Evolutionary conservation across 2,113 vertebrate species (phyloP).

Genomic region (Sylvicapra grimmia): DNA sequence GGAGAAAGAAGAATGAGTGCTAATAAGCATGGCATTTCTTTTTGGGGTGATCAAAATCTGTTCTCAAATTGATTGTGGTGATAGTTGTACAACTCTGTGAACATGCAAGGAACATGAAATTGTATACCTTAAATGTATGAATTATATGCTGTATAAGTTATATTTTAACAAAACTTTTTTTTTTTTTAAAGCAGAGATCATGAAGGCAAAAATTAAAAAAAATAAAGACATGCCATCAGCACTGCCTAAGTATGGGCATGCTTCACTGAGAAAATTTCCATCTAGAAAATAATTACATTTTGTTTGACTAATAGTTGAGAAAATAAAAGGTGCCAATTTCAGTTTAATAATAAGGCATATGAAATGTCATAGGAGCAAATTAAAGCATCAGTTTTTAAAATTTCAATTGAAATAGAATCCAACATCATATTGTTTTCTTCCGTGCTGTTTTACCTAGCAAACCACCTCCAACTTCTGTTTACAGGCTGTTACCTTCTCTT

Average conservation of each 20-base stretch:
- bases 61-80: neutral
- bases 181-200: neutral
- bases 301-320: neutral
- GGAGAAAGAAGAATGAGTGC: neutral
- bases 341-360: neutral
- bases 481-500: neutral
- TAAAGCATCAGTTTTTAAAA: neutral
- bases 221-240: neutral
- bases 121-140: neutral
- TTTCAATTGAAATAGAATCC: neutral
- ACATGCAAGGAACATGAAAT: neutral
- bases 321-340: neutral
- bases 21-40: neutral
- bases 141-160: neutral
- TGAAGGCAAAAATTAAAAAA: neutral
- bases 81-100: neutral
- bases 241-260: neutral
- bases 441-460: neutral
- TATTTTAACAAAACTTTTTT: neutral
- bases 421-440: neutral
- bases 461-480: neutral
- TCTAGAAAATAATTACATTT: neutral
- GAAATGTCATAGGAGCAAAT: neutral
- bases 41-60: neutral
- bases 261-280: neutral